Conservation (phyloP, 1,140 invertebrate species). For the Rhagoletis pomonella region DNA sequence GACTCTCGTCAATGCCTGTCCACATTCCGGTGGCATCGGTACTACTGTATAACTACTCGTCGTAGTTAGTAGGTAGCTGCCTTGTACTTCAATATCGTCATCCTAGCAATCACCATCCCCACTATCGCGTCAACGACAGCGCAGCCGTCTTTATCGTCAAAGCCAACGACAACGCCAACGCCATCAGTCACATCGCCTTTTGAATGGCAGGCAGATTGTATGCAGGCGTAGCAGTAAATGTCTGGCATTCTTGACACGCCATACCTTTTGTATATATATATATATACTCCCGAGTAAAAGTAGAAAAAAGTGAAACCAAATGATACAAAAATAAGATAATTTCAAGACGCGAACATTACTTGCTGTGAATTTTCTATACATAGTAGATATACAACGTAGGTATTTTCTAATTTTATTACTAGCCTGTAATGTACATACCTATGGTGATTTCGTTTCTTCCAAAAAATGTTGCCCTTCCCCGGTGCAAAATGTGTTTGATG, state of each 20-base stretch:
- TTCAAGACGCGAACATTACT: neutral
- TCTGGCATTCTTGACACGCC: slow-evolving; percentile 35
- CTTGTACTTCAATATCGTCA: slow-evolving; percentile 4
- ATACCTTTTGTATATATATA: slow-evolving; percentile 1
- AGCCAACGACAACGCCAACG: slow-evolving; percentile 3
- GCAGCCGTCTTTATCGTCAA: neutral
- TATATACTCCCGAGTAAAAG: neutral
- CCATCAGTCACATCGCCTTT: neutral
- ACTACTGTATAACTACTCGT: neutral
- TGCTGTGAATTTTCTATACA: neutral
- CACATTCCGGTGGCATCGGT: neutral
- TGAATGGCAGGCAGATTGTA: neutral
- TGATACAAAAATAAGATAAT: slow-evolving; percentile 16
- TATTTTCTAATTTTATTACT: slow-evolving; percentile 19
- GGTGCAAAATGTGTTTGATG: too few species aligned
- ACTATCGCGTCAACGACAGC: neutral
- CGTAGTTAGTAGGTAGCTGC: neutral
- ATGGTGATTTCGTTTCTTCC: too few species aligned
- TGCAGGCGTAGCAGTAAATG: slow-evolving; percentile 21
- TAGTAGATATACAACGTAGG: neutral
- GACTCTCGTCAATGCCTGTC: neutral
- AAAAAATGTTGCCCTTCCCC: too few species aligned
- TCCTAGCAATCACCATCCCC: neutral
- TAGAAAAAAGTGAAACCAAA: slow-evolving; percentile 43
- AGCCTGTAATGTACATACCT: neutral